Conservation (phyloP, 2,888 invertebrate species). For the Thera britannica region DNA sequence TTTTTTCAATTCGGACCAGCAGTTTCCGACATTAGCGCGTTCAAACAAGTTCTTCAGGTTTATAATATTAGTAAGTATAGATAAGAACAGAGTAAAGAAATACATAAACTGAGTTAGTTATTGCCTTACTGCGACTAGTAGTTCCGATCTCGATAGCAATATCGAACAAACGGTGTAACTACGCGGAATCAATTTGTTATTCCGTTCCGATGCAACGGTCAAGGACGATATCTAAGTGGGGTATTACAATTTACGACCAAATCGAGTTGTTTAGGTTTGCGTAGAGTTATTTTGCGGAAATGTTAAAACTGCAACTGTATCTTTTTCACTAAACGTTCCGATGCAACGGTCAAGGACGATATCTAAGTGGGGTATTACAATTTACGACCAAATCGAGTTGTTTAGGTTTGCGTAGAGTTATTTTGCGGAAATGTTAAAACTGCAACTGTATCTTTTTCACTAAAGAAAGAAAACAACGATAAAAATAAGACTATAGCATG, state of each 20-base stretch:
- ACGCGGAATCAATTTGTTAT: constrained; percentile 15
- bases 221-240: constrained; percentile 21
- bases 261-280: background rate
- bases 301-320: no score
- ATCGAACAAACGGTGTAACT: constrained; percentile 27
- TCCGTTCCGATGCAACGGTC: constrained; percentile 23
- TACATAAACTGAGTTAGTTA: background rate
- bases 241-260: constrained; percentile 8
- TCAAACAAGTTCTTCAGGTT: no score
- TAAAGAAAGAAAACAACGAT: no score
- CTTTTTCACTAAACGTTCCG: no score
- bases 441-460: no score
- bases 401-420: background rate
- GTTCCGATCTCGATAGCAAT: constrained; percentile 12
- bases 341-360: constrained; percentile 28
- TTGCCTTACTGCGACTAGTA: background rate
- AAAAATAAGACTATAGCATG: no score
- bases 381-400: constrained; percentile 9
- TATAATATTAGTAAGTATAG: no score
- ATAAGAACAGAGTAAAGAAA: background rate
- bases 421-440: no score
- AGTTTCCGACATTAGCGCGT: no score
- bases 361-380: constrained; percentile 8
- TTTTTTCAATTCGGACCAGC: no score
- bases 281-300: no score